Conservation (phyloP, 2,888 invertebrate species). For the Habrosyne pyritoides region DNA sequence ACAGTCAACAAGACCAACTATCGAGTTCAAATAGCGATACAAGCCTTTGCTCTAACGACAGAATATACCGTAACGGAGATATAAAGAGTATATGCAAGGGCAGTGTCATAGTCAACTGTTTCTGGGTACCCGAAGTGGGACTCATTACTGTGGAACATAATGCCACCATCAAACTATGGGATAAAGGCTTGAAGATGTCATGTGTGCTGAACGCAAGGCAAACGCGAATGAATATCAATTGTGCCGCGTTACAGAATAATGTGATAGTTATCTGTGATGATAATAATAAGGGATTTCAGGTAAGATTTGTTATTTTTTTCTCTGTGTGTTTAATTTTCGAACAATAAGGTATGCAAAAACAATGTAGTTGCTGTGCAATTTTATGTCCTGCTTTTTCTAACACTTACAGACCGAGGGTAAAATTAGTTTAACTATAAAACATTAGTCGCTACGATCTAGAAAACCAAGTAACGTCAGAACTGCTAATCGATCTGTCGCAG, state of each 20-base stretch:
- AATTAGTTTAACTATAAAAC: too few relatives aligned
- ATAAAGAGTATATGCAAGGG: slow-evolving; percentile 51
- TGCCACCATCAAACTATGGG: slow-evolving; percentile 72
- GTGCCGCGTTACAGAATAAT: slow-evolving; percentile 63
- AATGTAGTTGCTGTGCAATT: too few relatives aligned
- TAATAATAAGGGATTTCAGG: slow-evolving; percentile 66
- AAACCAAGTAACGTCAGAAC: too few relatives aligned
- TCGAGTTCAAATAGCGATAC: slow-evolving; percentile 62
- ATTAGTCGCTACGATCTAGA: too few relatives aligned
- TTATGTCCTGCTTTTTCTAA: too few relatives aligned
- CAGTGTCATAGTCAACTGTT: slow-evolving; percentile 63
- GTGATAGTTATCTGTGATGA: slow-evolving; percentile 69
- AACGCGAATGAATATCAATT: slow-evolving; percentile 54
- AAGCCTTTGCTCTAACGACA: slow-evolving; percentile 55
- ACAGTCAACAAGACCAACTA: slow-evolving; percentile 47
- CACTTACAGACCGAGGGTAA: too few relatives aligned
- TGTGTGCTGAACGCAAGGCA: slow-evolving; percentile 65
- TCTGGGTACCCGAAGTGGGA: slow-evolving; percentile 57
- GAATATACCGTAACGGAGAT: slow-evolving; percentile 55
- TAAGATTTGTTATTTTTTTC: slow-evolving; percentile 25
- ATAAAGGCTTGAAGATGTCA: slow-evolving; percentile 48
- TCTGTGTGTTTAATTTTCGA: too few relatives aligned
- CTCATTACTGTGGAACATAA: slow-evolving; percentile 70
- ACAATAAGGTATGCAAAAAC: too few relatives aligned
- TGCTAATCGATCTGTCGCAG: too few relatives aligned